Evolutionary conservation across 1,140 invertebrate species (phyloP), one percentile per base, ranked within the genome.

Genomic region (Formica exsecta): DNA sequence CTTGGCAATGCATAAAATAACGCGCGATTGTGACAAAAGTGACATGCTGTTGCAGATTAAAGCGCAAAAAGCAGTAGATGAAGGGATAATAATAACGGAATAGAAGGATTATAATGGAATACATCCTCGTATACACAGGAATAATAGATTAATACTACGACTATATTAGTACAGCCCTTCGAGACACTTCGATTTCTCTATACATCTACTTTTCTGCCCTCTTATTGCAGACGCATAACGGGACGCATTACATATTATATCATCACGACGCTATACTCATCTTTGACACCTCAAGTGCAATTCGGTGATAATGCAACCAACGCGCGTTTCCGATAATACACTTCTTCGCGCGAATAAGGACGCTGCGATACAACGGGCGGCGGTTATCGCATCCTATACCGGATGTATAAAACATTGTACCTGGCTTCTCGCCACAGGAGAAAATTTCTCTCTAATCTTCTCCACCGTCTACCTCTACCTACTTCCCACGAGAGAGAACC

Each of bases 391-490:
- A 38, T 19, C 5, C 25, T 19, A 3, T 8, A 54, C 16, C 44
- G 29, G 7, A 51, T 59, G 11, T 74, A 38, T 73, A 83, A 73
- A 83, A 13, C 32, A 41, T 25, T 25, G 44, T 70, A 29, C 36
- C 44, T 38, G 29, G 16, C 68, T 29, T 61, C 38, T 19, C 68
- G 38, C 9, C 13, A 3, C 48, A 51, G 5, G 16, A 51, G 68
- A 29, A 74, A 29, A 74, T 48, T 83, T 83, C 32, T 73, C 68
- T 74, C 54, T 83, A 74, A 83, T 83, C 68, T 68, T 68, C 62
- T 61, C 8, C 36, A 8, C 16, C 16, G 16, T 19, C 48, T 44
- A n/a, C 7, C 51, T 71, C n/a, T 22, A 22, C 32, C 41, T 11
- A 5, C 19, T 9, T 75, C 36, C n/a, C 25, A 11, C 70, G 44